These are phyloP conservation scores for Achatina immaculata DNA, from an alignment of 1,140 invertebrate species.

Conservation along the genomic window DNA sequence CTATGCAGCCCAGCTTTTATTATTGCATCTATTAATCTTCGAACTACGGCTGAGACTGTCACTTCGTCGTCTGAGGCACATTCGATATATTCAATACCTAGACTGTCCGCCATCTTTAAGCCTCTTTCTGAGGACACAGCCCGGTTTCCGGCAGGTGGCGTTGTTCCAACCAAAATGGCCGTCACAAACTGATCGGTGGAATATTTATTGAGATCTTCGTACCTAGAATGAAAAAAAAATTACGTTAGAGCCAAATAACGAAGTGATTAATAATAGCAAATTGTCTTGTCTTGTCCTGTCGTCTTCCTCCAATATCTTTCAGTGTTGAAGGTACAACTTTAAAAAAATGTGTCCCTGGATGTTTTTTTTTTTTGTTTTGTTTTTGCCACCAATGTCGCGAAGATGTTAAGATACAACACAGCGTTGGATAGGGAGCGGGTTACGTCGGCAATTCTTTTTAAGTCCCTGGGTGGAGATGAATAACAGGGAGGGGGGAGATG, in stretches of 20 bases:
- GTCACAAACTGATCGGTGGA: constrained; percentile 12
- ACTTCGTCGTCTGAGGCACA: neutral
- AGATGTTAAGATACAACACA: too few relatives aligned
- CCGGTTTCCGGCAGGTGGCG: neutral
- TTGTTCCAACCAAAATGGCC: constrained; percentile 19
- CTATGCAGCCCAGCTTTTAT: constrained; percentile 2
- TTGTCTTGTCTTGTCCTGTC: too few relatives aligned
- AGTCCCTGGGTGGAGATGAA: too few relatives aligned
- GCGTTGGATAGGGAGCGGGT: too few relatives aligned
- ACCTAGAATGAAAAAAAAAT: constrained; percentile 1
- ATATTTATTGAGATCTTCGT: constrained; percentile 15
- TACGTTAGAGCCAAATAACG: neutral
- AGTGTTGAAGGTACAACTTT: too few relatives aligned
- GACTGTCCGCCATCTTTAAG: neutral
- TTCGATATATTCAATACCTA: constrained; percentile 13
- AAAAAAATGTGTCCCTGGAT: too few relatives aligned
- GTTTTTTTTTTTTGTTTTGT: too few relatives aligned
- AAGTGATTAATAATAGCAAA: too few relatives aligned
- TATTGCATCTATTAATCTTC: neutral
- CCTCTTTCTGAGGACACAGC: constrained; percentile 6
- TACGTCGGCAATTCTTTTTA: too few relatives aligned
- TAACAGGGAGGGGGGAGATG: too few relatives aligned
- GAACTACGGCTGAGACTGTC: constrained; percentile 2
- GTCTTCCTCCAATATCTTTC: too few relatives aligned
- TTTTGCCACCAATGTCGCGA: too few relatives aligned